Evolutionary conservation across 2,797 vertebrate genomes (phyloP).

Genomic region (Mormyrus hasselquistii): DNA sequence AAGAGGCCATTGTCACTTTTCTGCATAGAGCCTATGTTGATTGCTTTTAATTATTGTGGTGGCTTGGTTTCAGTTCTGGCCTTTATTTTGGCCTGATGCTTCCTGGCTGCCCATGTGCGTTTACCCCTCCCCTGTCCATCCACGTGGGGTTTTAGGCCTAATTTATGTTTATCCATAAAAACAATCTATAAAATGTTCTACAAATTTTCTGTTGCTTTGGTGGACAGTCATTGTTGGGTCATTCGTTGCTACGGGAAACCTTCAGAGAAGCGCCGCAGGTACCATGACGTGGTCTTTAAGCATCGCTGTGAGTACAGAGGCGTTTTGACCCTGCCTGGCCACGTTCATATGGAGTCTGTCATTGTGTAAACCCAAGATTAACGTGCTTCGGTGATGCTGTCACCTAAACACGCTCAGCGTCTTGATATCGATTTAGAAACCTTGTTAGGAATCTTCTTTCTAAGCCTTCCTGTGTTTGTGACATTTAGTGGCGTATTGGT

Average conservation of each 20-base stretch:
- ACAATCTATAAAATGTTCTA: background rate
- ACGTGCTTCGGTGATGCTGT: background rate
- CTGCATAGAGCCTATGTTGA: constrained; percentile 18
- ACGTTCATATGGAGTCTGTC: background rate
- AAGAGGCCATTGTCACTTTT: constrained; percentile 32
- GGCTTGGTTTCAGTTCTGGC: constrained; percentile 18
- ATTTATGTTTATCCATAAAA: background rate
- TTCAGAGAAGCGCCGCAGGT: background rate
- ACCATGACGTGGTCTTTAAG: background rate
- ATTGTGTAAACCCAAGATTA: background rate
- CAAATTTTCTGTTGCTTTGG: background rate
- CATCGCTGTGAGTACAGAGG: background rate
- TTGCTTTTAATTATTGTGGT: constrained; percentile 18
- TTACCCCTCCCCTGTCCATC: background rate
- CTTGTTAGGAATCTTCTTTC: background rate
- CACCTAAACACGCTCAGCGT: background rate
- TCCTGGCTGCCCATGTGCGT: constrained; percentile 20
- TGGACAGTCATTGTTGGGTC: background rate
- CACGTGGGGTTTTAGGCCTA: background rate
- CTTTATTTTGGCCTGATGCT: constrained; percentile 25
- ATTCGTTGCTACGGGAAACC: background rate
- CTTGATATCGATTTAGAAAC: background rate
- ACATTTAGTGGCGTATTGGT: background rate
- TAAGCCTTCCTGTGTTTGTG: background rate
- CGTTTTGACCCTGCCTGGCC: background rate